phyloP scores from a whole-genome alignment of 2,797 vertebrate species.

The Xenentodon cancila region DNA sequence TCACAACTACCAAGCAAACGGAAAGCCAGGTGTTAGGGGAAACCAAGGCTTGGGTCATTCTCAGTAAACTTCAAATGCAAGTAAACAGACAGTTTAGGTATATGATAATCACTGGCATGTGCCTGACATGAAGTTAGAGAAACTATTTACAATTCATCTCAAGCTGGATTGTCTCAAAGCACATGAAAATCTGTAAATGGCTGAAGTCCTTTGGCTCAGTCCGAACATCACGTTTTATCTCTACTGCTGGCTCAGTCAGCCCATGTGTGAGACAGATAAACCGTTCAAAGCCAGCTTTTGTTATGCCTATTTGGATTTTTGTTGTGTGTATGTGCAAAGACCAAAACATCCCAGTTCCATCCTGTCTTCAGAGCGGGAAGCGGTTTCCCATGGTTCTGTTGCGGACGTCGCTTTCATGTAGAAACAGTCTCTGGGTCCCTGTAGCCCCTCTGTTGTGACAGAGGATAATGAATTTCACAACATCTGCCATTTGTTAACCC shows the following conservation, averaged over 20 bases:
- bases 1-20: conserved; percentile 14
- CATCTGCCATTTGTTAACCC: conserved; percentile 81
- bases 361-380: conserved; percentile 52
- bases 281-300: conserved; percentile 57
- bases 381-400: conserved; percentile 68
- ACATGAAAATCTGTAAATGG: conserved; percentile 7
- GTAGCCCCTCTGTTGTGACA: conserved; percentile 73
- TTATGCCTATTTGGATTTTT: conserved; percentile 64
- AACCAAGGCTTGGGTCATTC: not conserved
- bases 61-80: no score
- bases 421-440: conserved; percentile 67
- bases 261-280: conserved; percentile 70
- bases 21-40: conserved; percentile 3
- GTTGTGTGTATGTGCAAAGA: conserved; percentile 60
- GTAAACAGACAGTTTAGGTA: no score
- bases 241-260: conserved; percentile 28
- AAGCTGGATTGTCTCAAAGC: conserved; percentile 40
- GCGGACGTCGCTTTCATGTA: conserved; percentile 74
- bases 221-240: conserved; percentile 42
- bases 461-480: conserved; percentile 78
- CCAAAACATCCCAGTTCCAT: conserved; percentile 61
- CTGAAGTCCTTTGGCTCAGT: conserved; percentile 18
- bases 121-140: not conserved
- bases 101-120: conserved; percentile 1
- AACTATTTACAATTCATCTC: conserved; percentile 8